Percentiles rank a stretch among this genome's conserved stretches.
Evolutionary conservation across 2,113 vertebrate species (phyloP).

Genomic region (Seriola dumerili): DNA sequence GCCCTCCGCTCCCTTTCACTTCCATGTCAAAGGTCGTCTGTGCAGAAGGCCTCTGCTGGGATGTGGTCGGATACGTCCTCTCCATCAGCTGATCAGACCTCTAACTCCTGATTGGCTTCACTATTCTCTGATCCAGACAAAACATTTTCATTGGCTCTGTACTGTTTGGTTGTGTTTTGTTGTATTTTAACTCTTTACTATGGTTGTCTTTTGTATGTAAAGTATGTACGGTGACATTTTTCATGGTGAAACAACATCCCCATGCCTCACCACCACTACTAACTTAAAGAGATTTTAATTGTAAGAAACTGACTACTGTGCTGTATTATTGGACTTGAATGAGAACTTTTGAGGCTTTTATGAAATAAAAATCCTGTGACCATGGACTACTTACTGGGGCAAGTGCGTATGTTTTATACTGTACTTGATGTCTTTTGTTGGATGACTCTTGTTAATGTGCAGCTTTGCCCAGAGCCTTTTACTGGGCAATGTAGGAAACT

Average conservation of each 20-base stretch:
- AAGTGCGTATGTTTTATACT: constrained; percentile 71
- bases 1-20: constrained; percentile 40
- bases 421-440: constrained; percentile 50
- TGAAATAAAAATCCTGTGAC: constrained; percentile 64
- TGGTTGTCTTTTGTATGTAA: constrained; percentile 63
- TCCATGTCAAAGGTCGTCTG: constrained; percentile 54
- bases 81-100: constrained; percentile 30
- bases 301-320: constrained; percentile 67
- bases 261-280: constrained; percentile 62
- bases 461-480: constrained; percentile 47
- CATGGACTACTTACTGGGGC: constrained; percentile 44
- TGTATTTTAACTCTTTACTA: constrained; percentile 70
- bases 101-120: constrained; percentile 31
- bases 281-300: constrained; percentile 60
- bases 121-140: constrained; percentile 22
- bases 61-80: constrained; percentile 7
- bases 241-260: constrained; percentile 40
- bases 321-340: constrained; percentile 64
- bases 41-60: constrained; percentile 4
- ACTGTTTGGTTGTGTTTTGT: constrained; percentile 72
- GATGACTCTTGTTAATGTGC: constrained; percentile 50
- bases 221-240: constrained; percentile 51
- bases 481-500: constrained; percentile 6
- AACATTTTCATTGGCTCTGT: constrained; percentile 68
- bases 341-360: constrained; percentile 66